Evolutionary conservation across 2,113 vertebrate species (phyloP), one percentile per base, ranked within the genome.

Genomic region (Enhydra lutris): DNA sequence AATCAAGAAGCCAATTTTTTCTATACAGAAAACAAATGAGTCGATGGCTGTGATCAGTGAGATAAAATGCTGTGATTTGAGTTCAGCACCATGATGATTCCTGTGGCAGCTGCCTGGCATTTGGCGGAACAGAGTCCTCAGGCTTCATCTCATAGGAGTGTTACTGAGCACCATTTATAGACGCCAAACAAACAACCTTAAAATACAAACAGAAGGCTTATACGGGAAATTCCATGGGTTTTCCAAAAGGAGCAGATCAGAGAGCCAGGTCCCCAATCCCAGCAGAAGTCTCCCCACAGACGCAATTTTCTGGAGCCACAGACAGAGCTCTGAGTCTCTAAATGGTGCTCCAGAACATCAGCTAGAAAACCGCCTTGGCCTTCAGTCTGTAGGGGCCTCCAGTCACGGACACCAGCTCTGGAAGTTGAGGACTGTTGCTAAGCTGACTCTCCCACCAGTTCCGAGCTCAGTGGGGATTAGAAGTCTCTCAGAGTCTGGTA

Each of bases 1-100:
- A 99, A 99, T 99, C 99, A 99, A 99, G 98, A 97, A 95, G 98
- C 99, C 98, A 99, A 98, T 99, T 98, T 98, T 99, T 99, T 99
- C 99, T 94, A 98, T 99, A 99, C 99, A 99, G 98, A 98, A 98
- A 98, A 84, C 84, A 98, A 98, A 98, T 91, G 94, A 98, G 97
- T 97, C 97, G 97, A 97, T 98, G 98, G 98, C 98, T 98, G 97
- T 98, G 98, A 98, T 97, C 98, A 98, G 98, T 98, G 98, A 99
- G 98, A 98, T 93, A 98, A 67, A 88, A 91, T 47, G 59, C 17
- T 69, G 93, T 91, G 80, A 52, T 34, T 50, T 61, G 95, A 83
- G 67, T 93, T 96, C 92, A 98, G 98, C 97, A 98, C 97, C 94
- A 23, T 89, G 67, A 47, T 90, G 89, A 63, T 55, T 74, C 39